A percentile compares a stretch with the other conserved stretches of the same genome.
Conservation (phyloP, 2,888 invertebrate genomes). For the Lamellibrachia columna region DNA sequence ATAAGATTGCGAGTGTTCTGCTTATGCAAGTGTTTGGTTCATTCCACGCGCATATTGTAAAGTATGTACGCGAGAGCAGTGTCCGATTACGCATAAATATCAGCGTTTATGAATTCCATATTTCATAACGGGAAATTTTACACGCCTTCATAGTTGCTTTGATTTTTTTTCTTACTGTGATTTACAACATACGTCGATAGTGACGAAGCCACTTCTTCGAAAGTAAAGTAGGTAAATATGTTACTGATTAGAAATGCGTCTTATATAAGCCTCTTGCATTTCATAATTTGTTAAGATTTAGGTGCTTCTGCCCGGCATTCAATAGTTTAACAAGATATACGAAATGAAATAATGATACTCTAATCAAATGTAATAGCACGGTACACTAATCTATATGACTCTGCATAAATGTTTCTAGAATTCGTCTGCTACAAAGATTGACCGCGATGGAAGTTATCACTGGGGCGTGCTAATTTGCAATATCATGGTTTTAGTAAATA, state of each 20-base stretch:
- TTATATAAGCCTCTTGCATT: background rate
- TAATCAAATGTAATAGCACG: background rate
- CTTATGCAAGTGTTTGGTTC: background rate
- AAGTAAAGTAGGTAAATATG: too few species aligned
- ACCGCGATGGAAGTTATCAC: background rate
- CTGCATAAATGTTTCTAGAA: background rate
- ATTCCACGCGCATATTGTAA: background rate
- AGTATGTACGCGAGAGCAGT: background rate
- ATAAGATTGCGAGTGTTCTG: constrained; percentile 1
- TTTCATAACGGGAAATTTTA: background rate
- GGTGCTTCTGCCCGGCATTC: background rate
- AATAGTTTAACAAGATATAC: background rate
- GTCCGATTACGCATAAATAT: background rate
- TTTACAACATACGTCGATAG: background rate
- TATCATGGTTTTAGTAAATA: background rate
- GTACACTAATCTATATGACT: background rate
- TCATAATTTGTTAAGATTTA: background rate
- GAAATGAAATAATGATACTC: background rate
- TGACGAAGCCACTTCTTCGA: background rate
- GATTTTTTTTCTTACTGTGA: background rate
- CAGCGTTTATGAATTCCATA: background rate
- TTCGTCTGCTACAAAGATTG: background rate
- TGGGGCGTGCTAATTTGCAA: background rate
- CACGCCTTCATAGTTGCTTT: background rate
- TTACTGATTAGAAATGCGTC: too few species aligned